Evolutionary conservation across 2,113 vertebrate genomes (phyloP).

Genomic region (Syngnathoides biaculeatus): DNA sequence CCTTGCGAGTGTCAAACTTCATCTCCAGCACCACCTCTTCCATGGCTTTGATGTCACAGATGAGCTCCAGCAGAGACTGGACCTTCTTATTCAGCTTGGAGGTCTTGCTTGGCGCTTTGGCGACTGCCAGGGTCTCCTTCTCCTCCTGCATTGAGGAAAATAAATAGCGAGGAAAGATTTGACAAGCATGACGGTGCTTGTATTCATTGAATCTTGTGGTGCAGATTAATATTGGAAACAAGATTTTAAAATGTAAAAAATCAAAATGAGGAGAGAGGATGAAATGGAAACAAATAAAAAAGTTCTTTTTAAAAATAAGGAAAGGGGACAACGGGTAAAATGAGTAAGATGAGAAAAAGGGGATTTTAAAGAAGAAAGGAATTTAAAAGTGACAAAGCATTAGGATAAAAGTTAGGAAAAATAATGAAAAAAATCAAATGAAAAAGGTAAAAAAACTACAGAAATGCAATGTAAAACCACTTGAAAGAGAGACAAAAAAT

Average conservation of each 20-base stretch:
- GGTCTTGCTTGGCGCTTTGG: conserved; percentile 43
- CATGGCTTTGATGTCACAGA: conserved; percentile 86
- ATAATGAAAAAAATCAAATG: too few species aligned
- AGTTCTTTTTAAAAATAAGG: too few species aligned
- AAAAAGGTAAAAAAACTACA: not conserved
- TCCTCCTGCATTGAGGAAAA: conserved; percentile 42
- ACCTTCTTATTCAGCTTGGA: conserved; percentile 75
- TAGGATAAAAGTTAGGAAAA: too few species aligned
- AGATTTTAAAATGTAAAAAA: too few species aligned
- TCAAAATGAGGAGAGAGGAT: too few species aligned
- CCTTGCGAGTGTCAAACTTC: conserved; percentile 89
- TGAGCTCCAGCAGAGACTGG: conserved; percentile 81
- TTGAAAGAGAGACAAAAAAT: not conserved
- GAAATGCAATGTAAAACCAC: not conserved
- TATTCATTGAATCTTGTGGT: not conserved
- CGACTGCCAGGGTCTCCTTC: conserved; percentile 11
- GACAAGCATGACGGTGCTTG: not conserved
- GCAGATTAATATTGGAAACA: not conserved
- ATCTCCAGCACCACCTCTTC: conserved; percentile 89
- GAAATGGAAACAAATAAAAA: too few species aligned
- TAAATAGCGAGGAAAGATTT: not conserved
- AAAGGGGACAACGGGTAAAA: too few species aligned
- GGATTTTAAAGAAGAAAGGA: too few species aligned
- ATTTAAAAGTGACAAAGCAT: too few species aligned
- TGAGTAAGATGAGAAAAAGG: too few species aligned